These are phyloP conservation scores for Urophycis tenuis DNA, from an alignment of 2,797 vertebrate genomes.

Conservation along the genomic window DNA sequence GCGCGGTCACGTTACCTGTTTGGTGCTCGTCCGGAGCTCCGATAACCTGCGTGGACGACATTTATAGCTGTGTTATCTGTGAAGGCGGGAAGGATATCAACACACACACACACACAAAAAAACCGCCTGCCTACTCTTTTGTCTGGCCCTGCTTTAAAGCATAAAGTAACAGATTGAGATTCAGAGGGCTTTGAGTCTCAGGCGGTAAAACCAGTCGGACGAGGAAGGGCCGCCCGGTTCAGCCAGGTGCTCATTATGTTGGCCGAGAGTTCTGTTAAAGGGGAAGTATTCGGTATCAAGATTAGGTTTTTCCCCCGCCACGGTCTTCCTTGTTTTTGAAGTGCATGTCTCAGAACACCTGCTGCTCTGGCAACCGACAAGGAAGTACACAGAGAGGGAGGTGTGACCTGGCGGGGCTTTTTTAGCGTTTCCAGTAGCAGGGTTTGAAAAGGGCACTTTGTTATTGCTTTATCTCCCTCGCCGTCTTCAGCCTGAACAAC, in stretches of 20 bases:
- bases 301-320: neutral
- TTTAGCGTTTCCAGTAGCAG: neutral
- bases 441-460: neutral
- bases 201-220: constrained; percentile 60
- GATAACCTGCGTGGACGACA: neutral
- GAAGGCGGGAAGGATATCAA: neutral
- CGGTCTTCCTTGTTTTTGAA: constrained; percentile 14
- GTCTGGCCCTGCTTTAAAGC: constrained; percentile 27
- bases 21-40: neutral
- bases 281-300: neutral
- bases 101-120: no score
- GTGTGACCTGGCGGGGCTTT: neutral
- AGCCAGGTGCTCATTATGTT: neutral
- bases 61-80: neutral
- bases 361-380: neutral
- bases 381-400: neutral
- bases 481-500: neutral
- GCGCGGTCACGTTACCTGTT: neutral
- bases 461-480: neutral
- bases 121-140: constrained; percentile 2
- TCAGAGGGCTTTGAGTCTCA: neutral
- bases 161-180: constrained; percentile 28
- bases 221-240: constrained; percentile 54
- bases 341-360: neutral
- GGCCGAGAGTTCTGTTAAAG: neutral